phyloP scores from a whole-genome alignment of 2,888 invertebrate species.

The Rhamphomyia laevipes region DNA sequence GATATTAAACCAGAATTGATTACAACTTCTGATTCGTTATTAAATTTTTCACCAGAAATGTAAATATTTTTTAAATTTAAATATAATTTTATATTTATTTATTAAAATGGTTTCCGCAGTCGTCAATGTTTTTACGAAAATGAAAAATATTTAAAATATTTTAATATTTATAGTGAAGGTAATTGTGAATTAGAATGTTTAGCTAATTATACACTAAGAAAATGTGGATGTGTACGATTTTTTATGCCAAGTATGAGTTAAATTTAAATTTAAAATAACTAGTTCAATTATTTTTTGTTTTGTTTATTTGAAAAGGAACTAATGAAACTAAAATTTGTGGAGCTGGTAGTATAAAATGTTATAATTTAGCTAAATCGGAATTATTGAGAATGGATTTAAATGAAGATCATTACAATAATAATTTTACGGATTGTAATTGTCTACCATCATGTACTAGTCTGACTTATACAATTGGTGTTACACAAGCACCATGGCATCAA shows the following conservation, averaged over 20 bases:
- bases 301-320: constrained; percentile 10
- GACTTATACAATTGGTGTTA: neutral
- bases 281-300: no score
- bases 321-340: constrained; percentile 13
- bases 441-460: constrained; percentile 1
- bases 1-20: constrained; percentile 57
- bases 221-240: constrained; percentile 50
- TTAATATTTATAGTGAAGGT: constrained; percentile 50
- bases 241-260: constrained; percentile 42
- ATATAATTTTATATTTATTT: neutral
- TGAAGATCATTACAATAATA: neutral
- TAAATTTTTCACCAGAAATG: constrained; percentile 42
- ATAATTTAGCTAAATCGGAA: neutral
- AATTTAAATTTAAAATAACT: neutral
- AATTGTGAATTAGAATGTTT: constrained; percentile 56
- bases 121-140: constrained; percentile 50
- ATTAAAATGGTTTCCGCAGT: constrained; percentile 16
- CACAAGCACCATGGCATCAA: constrained; percentile 2
- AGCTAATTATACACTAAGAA: constrained; percentile 45
- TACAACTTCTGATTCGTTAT: constrained; percentile 49
- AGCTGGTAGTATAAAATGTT: neutral
- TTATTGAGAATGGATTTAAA: neutral
- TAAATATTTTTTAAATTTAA: neutral
- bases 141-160: constrained; percentile 47
- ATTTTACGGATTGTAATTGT: constrained; percentile 1